Percentiles rank a stretch among this genome's conserved stretches.
These are phyloP conservation scores for Zingel zingel DNA, from an alignment of 2,113 vertebrate species.

Conservation along the genomic window DNA sequence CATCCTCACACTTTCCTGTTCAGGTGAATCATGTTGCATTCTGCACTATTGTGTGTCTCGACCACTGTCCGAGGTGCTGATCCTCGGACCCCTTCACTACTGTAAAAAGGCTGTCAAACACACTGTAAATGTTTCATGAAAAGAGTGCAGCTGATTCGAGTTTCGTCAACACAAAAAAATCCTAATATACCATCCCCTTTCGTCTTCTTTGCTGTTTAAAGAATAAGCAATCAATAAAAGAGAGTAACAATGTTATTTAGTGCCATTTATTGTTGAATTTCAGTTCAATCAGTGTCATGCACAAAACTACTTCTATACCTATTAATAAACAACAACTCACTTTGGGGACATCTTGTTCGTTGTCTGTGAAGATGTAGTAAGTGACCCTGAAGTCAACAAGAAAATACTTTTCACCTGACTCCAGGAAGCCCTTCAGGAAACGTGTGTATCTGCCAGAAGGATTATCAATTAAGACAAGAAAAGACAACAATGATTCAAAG, in stretches of 20 bases:
- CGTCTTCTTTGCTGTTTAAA: too few relatives aligned
- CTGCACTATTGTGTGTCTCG: not conserved
- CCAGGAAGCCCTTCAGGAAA: slow-evolving; percentile 55
- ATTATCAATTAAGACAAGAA: not conserved
- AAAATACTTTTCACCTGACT: slow-evolving; percentile 59
- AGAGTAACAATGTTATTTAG: not conserved
- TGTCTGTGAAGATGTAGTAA: slow-evolving; percentile 65
- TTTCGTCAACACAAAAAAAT: too few relatives aligned
- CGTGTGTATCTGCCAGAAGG: slow-evolving; percentile 43
- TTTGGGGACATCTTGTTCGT: slow-evolving; percentile 34
- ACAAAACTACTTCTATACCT: not conserved
- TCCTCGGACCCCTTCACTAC: too few relatives aligned
- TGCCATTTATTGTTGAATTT: too few relatives aligned
- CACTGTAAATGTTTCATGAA: too few relatives aligned
- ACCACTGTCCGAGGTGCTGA: too few relatives aligned
- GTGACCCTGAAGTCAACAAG: slow-evolving; percentile 60
- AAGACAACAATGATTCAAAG: not conserved
- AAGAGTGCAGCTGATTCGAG: too few relatives aligned
- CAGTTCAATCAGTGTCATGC: not conserved
- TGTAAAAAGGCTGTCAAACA: too few relatives aligned
- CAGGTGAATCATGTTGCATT: too few relatives aligned
- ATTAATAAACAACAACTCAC: slow-evolving; percentile 21
- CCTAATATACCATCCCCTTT: too few relatives aligned
- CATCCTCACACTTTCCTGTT: not conserved
- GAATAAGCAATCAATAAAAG: too few relatives aligned